Percentiles rank a stretch among this genome's conserved stretches.
These are phyloP conservation scores for Cassiopea xamachana DNA, from an alignment of 30 jellyfish, hydroid and myxozoan species.

Conservation along the genomic window DNA sequence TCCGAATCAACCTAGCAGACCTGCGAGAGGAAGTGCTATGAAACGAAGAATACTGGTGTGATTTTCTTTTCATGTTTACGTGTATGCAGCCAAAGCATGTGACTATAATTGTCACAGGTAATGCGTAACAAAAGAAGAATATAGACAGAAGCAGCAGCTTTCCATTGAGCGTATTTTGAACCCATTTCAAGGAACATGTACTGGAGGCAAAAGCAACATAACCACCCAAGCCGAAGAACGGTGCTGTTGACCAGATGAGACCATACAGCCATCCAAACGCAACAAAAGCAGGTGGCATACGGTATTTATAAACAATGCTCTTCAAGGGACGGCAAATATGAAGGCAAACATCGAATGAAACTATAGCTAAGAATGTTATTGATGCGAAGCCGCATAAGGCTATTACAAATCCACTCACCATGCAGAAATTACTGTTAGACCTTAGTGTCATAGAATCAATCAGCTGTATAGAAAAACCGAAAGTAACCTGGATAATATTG, in stretches of 20 bases:
- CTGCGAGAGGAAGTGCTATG: not conserved
- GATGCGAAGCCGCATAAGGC: slow-evolving; percentile 56
- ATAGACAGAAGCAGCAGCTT: slow-evolving; percentile 14
- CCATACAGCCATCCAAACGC: slow-evolving; percentile 48
- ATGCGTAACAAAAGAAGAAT: slow-evolving; percentile 31
- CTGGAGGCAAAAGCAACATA: not conserved
- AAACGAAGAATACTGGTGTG: not conserved
- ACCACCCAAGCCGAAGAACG: slow-evolving; percentile 44
- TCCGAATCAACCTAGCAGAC: not conserved
- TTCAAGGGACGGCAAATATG: slow-evolving; percentile 55
- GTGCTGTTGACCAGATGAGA: slow-evolving; percentile 45
- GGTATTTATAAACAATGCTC: slow-evolving; percentile 6
- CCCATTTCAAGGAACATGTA: slow-evolving; percentile 45
- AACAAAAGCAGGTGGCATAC: slow-evolving; percentile 7
- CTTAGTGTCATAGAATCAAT: not conserved
- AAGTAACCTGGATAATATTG: slow-evolving; percentile 11
- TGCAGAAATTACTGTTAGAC: not conserved
- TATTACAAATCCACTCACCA: slow-evolving; percentile 28
- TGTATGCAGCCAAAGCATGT: slow-evolving; percentile 49
- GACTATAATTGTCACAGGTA: slow-evolving; percentile 30
- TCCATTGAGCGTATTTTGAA: slow-evolving; percentile 15
- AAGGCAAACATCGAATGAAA: slow-evolving; percentile 34
- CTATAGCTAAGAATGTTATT: slow-evolving; percentile 4
- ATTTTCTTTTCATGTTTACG: not conserved
- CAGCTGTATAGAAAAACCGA: slow-evolving; percentile 34